phyloP scores from a whole-genome alignment of 2,888 invertebrate species.

The Heliothis peltigera region DNA sequence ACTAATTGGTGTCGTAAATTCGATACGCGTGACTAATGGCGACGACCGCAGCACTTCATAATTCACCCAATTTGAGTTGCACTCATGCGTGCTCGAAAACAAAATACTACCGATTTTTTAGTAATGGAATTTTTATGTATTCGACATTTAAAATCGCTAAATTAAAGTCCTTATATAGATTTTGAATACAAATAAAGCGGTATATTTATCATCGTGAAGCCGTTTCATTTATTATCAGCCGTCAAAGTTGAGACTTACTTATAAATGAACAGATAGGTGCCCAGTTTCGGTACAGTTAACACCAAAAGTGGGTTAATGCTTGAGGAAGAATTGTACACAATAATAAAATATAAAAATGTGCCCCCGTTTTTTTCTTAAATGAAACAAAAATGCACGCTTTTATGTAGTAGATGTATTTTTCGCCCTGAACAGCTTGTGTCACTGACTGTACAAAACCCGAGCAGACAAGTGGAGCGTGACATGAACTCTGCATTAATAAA shows the following conservation, averaged over 20 bases:
- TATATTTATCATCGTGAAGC: constrained; percentile 42
- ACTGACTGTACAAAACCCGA: constrained; percentile 29
- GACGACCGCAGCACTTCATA: constrained; percentile 4
- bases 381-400: too few species aligned
- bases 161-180: constrained; percentile 5
- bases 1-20: constrained; percentile 22
- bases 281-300: neutral
- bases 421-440: neutral
- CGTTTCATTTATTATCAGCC: constrained; percentile 53
- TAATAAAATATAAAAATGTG: constrained; percentile 9
- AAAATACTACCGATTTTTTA: constrained; percentile 17
- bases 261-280: constrained; percentile 41
- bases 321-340: neutral
- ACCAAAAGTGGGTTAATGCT: neutral
- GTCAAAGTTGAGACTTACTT: constrained; percentile 46
- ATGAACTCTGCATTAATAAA: constrained; percentile 64
- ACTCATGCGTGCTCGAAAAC: constrained; percentile 24
- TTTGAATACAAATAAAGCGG: constrained; percentile 34
- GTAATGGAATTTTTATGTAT: constrained; percentile 43
- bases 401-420: too few species aligned
- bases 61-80: constrained; percentile 13
- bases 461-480: constrained; percentile 57
- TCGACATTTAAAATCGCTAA: constrained; percentile 9
- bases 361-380: neutral
- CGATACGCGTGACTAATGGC: constrained; percentile 35